phyloP scores from a whole-genome alignment of 2,797 vertebrate genomes.

The Sitta carolinensis region DNA sequence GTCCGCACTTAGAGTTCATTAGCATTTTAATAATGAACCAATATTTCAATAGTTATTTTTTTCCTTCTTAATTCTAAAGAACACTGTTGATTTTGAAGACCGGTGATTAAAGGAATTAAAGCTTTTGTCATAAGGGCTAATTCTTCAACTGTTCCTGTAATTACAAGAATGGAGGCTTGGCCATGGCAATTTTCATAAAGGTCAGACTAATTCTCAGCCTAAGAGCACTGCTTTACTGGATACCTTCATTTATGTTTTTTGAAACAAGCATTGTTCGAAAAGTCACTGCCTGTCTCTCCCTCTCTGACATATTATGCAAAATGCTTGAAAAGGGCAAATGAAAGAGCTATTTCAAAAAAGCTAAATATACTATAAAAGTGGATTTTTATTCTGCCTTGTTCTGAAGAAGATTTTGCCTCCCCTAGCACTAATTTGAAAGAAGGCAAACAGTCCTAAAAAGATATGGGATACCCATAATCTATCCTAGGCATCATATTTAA shows the following conservation, averaged over 20 bases:
- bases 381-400: neutral
- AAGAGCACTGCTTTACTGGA: neutral
- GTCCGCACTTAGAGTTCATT: neutral
- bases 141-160: neutral
- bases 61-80: neutral
- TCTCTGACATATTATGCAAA: neutral
- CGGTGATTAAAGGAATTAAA: neutral
- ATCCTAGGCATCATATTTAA: neutral
- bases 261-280: neutral
- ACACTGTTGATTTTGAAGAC: neutral
- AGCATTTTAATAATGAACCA: neutral
- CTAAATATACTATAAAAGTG: neutral
- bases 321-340: neutral
- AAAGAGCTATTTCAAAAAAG: neutral
- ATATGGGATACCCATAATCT: neutral
- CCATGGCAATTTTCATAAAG: neutral
- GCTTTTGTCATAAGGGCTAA: neutral
- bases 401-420: neutral
- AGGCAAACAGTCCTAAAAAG: neutral
- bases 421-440: neutral
- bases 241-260: neutral
- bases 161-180: neutral
- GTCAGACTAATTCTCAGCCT: neutral
- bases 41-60: neutral
- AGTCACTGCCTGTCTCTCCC: neutral